Conservation (phyloP, 1,140 invertebrate species). For the Panagrolaimus sp. region DNA sequence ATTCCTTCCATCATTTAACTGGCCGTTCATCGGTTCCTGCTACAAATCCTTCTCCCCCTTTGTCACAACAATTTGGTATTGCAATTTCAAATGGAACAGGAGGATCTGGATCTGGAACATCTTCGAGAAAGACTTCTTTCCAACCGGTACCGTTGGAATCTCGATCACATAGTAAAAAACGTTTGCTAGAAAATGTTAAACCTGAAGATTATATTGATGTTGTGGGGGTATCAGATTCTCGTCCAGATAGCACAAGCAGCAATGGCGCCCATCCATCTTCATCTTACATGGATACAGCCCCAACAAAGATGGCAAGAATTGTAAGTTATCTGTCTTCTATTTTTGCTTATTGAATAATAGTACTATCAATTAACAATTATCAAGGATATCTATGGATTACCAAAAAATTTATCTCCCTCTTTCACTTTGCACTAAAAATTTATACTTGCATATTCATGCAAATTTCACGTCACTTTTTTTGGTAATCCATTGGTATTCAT, state of each 20-base stretch:
- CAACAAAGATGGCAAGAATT: not conserved
- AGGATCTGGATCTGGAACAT: too few species aligned
- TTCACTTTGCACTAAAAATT: too few species aligned
- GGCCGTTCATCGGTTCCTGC: not conserved
- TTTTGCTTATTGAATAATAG: too few species aligned
- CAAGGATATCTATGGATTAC: too few species aligned
- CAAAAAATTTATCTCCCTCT: too few species aligned
- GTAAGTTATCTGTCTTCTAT: not conserved
- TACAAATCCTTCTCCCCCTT: not conserved
- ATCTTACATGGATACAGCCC: constrained; percentile 3
- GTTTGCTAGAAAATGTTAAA: not conserved
- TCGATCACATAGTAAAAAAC: not conserved
- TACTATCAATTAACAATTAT: too few species aligned
- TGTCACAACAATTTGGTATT: not conserved
- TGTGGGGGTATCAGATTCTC: not conserved
- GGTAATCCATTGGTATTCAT: too few species aligned
- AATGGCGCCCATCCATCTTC: not conserved
- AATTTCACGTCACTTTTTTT: too few species aligned
- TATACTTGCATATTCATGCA: too few species aligned
- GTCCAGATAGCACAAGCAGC: not conserved
- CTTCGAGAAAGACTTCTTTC: not conserved
- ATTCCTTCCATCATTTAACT: constrained; percentile 5
- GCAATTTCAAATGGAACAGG: too few species aligned
- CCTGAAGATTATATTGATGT: constrained; percentile 11
- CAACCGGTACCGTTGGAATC: not conserved